Percentiles rank a stretch among this genome's conserved stretches.
Conservation (phyloP, 2,113 vertebrate genomes). For the Chunga burmeisteri region DNA sequence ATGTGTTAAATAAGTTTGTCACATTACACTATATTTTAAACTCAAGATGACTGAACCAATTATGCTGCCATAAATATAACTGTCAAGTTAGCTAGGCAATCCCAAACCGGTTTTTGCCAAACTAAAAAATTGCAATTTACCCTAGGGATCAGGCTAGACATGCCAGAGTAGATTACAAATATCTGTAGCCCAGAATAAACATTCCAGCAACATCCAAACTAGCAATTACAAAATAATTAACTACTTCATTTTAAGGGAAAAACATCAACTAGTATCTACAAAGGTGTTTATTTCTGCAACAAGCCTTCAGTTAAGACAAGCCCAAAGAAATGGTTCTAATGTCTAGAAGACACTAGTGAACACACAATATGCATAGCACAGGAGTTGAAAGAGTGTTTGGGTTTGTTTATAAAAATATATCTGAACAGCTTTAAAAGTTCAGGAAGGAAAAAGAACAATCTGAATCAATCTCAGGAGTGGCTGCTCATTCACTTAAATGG, state of each 20-base stretch:
- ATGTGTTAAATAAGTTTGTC: neutral
- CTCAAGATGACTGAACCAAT: neutral
- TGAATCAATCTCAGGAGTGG: neutral
- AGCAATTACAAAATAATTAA: neutral
- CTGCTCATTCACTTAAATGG: neutral
- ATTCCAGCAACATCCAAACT: neutral
- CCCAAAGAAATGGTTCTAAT: neutral
- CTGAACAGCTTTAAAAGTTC: neutral
- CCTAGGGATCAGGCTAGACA: neutral
- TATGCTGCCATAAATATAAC: constrained; percentile 1
- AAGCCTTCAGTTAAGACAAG: neutral
- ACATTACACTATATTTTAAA: neutral
- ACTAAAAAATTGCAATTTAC: neutral
- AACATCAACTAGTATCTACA: neutral
- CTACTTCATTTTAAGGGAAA: neutral
- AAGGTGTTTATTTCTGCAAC: neutral
- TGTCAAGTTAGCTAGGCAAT: neutral
- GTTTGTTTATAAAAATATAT: neutral
- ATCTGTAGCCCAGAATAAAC: neutral
- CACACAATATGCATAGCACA: neutral
- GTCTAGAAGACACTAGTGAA: neutral
- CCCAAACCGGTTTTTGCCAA: neutral
- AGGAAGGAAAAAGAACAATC: neutral
- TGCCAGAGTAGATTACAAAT: neutral
- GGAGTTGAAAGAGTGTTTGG: neutral